Evolutionary conservation across 2,113 vertebrate genomes (phyloP), one percentile per base, ranked within the genome.

Genomic region (Ailuropoda melanoleuca): DNA sequence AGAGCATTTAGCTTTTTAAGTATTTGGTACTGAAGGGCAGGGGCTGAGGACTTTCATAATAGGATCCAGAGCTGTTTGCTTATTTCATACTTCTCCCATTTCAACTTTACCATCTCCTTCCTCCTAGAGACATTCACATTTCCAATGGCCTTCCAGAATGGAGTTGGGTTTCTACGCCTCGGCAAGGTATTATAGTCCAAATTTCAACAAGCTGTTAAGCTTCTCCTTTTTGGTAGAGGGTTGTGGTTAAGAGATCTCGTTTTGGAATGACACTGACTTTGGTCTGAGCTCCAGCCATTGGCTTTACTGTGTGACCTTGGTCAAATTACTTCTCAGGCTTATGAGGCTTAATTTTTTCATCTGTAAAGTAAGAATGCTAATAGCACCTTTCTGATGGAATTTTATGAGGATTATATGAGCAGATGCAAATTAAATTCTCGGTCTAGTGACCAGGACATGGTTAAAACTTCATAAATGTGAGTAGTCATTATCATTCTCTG

Each of bases 1-100:
- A 97, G 94, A 95, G 8, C 31, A 2, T 43, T 89, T 81, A 84
- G 72, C 29, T 75, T 88, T 94, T 91, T 3, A 86, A 78, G 46
- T 86, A 83, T 85, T 95, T 82, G 87, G 2, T 66, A 48, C 12
- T 43, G 58, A 94, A 94, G 23, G 43, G 31, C 8, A 82, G 80
- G 55, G 5, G 26, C 15, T 77, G 50, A 83, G 66, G n/a, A 13
- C 11, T 62, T 50, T 84, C 37, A 10, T 31, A 83, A 4, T 13
- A 39, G 66, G 43, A 48, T 15, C 55, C 68, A 89, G 17, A 19
- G 23, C 26, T 50, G 17, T 82, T 70, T 74, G 46, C 23, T 8
- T 23, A 37, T 70, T 60, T 66, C 7, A 60, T 19, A 19, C 6
- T 37, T 72, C 19, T 93, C 46, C 62, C 19, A 74, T 81, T 58